Evolutionary conservation across 2,888 invertebrate species (phyloP).

Genomic region (Hipparchia sbordonii): DNA sequence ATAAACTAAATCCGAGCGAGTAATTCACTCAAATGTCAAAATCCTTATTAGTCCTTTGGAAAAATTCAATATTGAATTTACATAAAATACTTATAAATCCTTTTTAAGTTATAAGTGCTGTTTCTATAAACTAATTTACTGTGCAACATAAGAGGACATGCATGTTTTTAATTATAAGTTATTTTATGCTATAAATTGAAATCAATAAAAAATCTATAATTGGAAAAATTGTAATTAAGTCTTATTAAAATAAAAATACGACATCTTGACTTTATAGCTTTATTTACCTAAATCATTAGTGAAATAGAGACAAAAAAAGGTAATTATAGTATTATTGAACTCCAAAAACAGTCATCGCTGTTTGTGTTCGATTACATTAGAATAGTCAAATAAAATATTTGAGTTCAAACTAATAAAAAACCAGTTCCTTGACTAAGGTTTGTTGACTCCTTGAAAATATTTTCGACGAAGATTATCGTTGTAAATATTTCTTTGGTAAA

Average conservation of each 20-base stretch:
- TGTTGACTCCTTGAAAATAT: slow-evolving; percentile 76
- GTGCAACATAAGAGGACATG: no score
- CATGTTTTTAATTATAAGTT: no score
- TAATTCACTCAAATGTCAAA: no score
- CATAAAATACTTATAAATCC: no score
- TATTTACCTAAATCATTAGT: slow-evolving; percentile 14
- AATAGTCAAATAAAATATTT: slow-evolving; percentile 70
- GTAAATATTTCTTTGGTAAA: slow-evolving; percentile 42
- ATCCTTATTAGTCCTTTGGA: no score
- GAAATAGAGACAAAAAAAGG: slow-evolving; percentile 21
- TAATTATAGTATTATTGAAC: slow-evolving; percentile 39
- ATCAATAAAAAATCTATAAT: neutral
- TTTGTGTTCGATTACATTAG: slow-evolving; percentile 44
- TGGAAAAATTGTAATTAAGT: neutral
- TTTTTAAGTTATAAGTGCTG: no score
- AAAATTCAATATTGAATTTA: no score
- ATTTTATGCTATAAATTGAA: neutral
- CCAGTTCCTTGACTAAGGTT: slow-evolving; percentile 69
- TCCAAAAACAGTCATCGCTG: slow-evolving; percentile 38
- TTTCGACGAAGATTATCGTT: slow-evolving; percentile 57
- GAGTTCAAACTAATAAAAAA: slow-evolving; percentile 75
- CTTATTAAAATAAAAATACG: neutral
- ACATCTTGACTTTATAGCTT: neutral
- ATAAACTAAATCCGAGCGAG: neutral
- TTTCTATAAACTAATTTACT: no score